A percentile compares a stretch with the other conserved stretches of the same genome.
These are phyloP conservation scores for Myrmecobius fasciatus DNA, from an alignment of 2,113 vertebrate species.

Conservation along the genomic window DNA sequence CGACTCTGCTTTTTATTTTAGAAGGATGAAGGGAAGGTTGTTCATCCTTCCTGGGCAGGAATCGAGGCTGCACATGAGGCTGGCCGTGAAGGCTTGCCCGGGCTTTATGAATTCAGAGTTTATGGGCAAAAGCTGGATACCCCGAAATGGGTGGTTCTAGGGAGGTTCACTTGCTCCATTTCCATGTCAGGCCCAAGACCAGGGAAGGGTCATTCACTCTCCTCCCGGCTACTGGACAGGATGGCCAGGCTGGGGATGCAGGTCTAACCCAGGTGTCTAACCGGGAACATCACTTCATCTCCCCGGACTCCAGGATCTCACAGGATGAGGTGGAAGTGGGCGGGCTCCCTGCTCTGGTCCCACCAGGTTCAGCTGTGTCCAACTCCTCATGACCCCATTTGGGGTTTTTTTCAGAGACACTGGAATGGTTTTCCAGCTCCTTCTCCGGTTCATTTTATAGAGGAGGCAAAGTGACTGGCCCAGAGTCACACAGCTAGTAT, in stretches of 20 bases:
- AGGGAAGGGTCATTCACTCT: neutral
- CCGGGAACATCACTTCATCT: neutral
- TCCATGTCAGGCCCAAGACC: neutral
- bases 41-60: neutral
- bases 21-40: neutral
- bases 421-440: neutral
- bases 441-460: too few relatives aligned
- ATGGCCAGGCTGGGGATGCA: neutral
- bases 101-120: neutral
- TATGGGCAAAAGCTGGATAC: neutral
- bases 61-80: neutral
- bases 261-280: neutral
- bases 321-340: neutral
- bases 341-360: too few relatives aligned
- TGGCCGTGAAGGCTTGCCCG: neutral
- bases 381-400: neutral
- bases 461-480: neutral
- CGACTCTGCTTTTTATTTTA: neutral
- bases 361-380: neutral
- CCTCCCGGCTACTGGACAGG: neutral
- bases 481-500: neutral
- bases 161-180: neutral
- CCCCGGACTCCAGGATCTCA: neutral
- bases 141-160: rapidly evolving
- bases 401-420: neutral